A percentile compares a stretch with the other conserved stretches of the same genome.
These are phyloP conservation scores for Otis tarda DNA, from an alignment of 2,113 vertebrate species.

Conservation along the genomic window DNA sequence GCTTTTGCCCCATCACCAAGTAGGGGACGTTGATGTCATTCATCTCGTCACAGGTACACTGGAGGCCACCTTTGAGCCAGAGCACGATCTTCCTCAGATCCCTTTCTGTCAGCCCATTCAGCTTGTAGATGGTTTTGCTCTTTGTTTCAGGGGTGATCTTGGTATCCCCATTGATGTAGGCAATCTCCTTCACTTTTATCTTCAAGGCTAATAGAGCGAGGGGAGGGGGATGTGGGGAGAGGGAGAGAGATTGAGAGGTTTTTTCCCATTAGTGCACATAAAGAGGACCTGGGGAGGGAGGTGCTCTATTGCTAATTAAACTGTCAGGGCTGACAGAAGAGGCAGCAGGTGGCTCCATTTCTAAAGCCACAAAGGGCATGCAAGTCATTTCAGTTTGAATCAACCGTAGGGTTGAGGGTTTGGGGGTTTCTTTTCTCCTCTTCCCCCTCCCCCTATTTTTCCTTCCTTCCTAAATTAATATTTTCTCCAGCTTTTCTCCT, in stretches of 20 bases:
- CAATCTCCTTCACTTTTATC: conserved; percentile 99
- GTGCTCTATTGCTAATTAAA: conserved; percentile 69
- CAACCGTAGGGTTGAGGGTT: conserved; percentile 30
- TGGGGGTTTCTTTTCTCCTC: conserved; percentile 1
- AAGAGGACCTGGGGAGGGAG: conserved; percentile 53
- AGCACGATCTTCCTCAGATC: conserved; percentile 90
- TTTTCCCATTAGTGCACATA: conserved; percentile 57
- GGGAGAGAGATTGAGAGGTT: conserved; percentile 32
- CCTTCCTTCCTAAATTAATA: conserved; percentile 40
- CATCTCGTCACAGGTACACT: conserved; percentile 97
- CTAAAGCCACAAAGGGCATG: conserved; percentile 75
- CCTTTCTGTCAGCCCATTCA: conserved; percentile 90
- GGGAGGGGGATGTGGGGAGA: background rate
- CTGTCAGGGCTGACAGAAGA: conserved; percentile 60
- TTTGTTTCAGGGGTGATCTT: conserved; percentile 96
- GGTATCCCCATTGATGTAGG: conserved; percentile 96
- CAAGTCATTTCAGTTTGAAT: conserved; percentile 69
- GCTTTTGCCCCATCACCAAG: conserved; percentile 96
- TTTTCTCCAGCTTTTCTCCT: conserved; percentile 20
- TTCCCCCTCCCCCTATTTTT: background rate
- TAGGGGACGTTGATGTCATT: conserved; percentile 95
- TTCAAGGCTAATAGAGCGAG: conserved; percentile 83
- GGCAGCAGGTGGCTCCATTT: conserved; percentile 79
- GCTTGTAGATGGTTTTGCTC: conserved; percentile 97
- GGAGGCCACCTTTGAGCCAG: conserved; percentile 93